Evolutionary conservation across 2,888 invertebrate genomes (phyloP).

Genomic region (Achlya flavicornis): DNA sequence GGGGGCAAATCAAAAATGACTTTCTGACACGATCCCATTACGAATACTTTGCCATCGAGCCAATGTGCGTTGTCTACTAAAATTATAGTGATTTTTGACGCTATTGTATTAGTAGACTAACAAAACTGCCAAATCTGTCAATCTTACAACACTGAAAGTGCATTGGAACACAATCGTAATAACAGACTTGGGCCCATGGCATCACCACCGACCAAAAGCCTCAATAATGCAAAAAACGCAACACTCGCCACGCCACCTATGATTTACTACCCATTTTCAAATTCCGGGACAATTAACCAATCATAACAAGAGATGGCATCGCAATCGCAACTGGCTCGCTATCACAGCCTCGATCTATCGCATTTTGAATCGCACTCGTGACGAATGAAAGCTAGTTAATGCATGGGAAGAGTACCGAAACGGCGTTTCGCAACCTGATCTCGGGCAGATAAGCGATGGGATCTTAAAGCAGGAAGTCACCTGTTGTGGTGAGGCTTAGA

Average conservation of each 20-base stretch:
- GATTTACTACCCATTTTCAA: background rate
- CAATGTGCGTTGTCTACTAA: no score
- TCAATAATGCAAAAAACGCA: background rate
- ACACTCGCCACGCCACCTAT: background rate
- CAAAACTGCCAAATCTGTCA: no score
- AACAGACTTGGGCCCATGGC: background rate
- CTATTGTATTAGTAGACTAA: no score
- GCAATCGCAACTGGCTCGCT: constrained; percentile 38
- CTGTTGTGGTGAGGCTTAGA: constrained; percentile 15
- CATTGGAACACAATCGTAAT: no score
- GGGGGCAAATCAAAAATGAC: no score
- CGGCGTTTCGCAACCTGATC: constrained; percentile 45
- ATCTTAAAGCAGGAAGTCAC: constrained; percentile 42
- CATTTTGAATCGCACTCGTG: constrained; percentile 22
- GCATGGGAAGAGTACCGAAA: constrained; percentile 52
- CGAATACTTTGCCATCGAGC: no score
- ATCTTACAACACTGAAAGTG: no score
- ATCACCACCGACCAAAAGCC: background rate
- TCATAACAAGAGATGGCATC: constrained; percentile 24
- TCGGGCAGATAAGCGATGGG: constrained; percentile 26
- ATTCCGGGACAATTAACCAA: constrained; percentile 1
- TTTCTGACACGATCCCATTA: no score
- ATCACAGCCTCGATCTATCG: constrained; percentile 37
- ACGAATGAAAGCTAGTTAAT: constrained; percentile 43
- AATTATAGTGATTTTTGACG: no score